Conservation (phyloP, 2,113 vertebrate genomes). For the Oncorhynchus kisutch region DNA sequence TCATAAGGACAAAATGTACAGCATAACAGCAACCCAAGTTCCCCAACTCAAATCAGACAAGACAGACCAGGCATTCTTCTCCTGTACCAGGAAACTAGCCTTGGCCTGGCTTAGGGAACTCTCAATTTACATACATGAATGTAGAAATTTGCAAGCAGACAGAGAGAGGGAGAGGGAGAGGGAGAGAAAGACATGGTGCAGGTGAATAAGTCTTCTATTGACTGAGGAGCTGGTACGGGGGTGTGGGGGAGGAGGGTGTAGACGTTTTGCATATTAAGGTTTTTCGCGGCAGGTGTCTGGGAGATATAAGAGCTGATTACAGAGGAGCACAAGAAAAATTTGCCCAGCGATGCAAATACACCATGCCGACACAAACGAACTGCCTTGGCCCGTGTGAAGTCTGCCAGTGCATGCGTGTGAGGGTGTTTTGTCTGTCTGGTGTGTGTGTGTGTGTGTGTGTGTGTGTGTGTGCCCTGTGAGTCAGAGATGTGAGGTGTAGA, state of each 20-base stretch:
- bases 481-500: no score
- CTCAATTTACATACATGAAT: conserved; percentile 77
- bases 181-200: conserved; percentile 56
- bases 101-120: conserved; percentile 63
- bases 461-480: conserved; percentile 37
- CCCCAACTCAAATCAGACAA: conserved; percentile 25
- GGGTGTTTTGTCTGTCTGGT: conserved; percentile 1
- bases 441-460: conserved; percentile 52
- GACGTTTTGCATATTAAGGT: conserved; percentile 76
- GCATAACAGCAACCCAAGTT: neutral
- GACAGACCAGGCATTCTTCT: conserved; percentile 59
- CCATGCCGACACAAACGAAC: conserved; percentile 64
- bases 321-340: conserved; percentile 75
- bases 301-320: conserved; percentile 76
- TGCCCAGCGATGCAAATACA: conserved; percentile 79
- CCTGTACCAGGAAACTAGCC: conserved; percentile 64
- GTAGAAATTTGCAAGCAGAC: conserved; percentile 75
- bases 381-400: conserved; percentile 68
- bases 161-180: conserved; percentile 41
- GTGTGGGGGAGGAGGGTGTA: conserved; percentile 4
- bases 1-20: neutral
- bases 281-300: conserved; percentile 76
- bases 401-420: neutral
- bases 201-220: conserved; percentile 77
- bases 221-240: conserved; percentile 54